These are phyloP conservation scores for Mobula birostris DNA, from an alignment of 2,113 vertebrate genomes.

Conservation along the genomic window DNA sequence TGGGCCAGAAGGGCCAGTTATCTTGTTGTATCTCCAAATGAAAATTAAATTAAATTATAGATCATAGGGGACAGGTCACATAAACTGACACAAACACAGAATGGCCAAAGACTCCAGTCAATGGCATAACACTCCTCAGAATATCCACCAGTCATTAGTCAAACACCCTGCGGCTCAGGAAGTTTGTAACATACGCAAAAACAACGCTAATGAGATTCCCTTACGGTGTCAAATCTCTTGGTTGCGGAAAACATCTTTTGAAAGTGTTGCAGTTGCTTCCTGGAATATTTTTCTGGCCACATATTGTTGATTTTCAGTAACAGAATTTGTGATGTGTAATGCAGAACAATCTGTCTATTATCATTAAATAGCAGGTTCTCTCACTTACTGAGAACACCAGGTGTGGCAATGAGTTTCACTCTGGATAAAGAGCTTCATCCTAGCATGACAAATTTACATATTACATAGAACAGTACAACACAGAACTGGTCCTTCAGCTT, in stretches of 20 bases:
- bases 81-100: background rate
- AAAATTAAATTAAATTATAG: too few relatives aligned
- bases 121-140: background rate
- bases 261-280: background rate
- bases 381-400: background rate
- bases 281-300: background rate
- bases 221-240: background rate
- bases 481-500: too few relatives aligned
- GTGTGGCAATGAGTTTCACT: background rate
- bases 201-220: background rate
- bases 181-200: background rate
- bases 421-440: background rate
- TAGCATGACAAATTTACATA: background rate
- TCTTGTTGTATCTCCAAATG: too few relatives aligned
- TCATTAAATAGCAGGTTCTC: background rate
- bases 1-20: too few relatives aligned
- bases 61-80: background rate
- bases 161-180: background rate
- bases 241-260: background rate
- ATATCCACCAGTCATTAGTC: background rate
- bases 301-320: background rate
- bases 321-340: background rate
- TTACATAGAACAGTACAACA: too few relatives aligned
- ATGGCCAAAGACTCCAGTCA: background rate
- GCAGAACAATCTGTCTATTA: background rate